Evolutionary conservation across 1,140 invertebrate species (phyloP).

Genomic region (Mylabris phalerata): DNA sequence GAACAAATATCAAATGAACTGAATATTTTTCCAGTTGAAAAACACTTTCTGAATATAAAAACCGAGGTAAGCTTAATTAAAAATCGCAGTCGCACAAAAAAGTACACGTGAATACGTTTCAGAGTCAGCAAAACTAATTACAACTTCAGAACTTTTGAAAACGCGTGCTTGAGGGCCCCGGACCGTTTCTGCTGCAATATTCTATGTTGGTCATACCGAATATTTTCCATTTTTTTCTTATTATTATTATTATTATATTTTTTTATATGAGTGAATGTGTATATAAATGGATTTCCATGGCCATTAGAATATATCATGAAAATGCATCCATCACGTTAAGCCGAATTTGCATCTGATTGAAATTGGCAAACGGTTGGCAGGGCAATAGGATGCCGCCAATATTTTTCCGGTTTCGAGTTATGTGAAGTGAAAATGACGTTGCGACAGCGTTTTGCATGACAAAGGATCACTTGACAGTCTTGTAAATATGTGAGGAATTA

Average conservation of each 20-base stretch:
- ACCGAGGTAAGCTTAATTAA: conserved; percentile 37
- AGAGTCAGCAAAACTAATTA: conserved; percentile 39
- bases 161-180: conserved; percentile 32
- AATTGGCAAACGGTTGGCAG: too few species aligned
- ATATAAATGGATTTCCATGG: conserved; percentile 14
- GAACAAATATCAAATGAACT: conserved; percentile 39
- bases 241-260: background rate
- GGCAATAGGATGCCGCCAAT: conserved; percentile 27
- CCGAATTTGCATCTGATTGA: conserved; percentile 40
- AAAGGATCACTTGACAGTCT: conserved; percentile 43
- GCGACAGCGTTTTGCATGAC: conserved; percentile 45
- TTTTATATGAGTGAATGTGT: conserved; percentile 1
- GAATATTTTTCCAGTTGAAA: conserved; percentile 38
- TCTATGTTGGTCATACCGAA: conserved; percentile 1
- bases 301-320: conserved; percentile 17
- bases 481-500: conserved; percentile 45
- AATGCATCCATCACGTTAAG: conserved; percentile 16
- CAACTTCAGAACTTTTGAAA: conserved; percentile 39
- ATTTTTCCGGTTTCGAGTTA: conserved; percentile 37
- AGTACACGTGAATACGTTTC: conserved; percentile 29
- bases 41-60: conserved; percentile 39
- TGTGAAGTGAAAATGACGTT: conserved; percentile 42
- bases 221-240: background rate
- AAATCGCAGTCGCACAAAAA: conserved; percentile 36
- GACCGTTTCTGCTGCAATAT: conserved; percentile 17